Evolutionary conservation across 1,140 invertebrate species (phyloP), one percentile per base, ranked within the genome.

Genomic region (Centruroides sculpturatus): DNA sequence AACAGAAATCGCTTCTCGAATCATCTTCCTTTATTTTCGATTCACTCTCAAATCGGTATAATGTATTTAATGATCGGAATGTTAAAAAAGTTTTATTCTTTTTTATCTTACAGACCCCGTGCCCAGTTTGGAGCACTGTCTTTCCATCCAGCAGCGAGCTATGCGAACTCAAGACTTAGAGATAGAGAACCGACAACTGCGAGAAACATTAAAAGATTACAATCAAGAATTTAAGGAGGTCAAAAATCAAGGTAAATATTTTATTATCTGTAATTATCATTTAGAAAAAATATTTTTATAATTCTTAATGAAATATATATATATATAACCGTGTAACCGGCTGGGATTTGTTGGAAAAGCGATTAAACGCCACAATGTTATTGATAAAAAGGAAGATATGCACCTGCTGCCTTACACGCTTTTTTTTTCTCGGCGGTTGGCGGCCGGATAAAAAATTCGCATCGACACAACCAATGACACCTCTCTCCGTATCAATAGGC

Each of bases 121-220:
- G 7, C 70, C 75, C 35, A 71, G 71, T 35, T 67, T 80, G 60
- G 78, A 79, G 58, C 73, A 77, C 67, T 75, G 72, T 47, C 66
- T 71, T 57, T 68, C 71, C 53, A 64, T 75, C 11, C 76, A 79
- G 70, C 77, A 78, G 66, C 75, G 74, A 68, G 72, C 76, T 1
- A 73, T 76, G 51, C 66, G 70, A 62, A 70, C 74, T 6, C 69
- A 72, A 50, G 78, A 79, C 63, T 67, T 79, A n/a, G 78, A 80
- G 67, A 73, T 78, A n/a, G 77, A 79, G 67, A 78, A 79, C 69
- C 76, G 76, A 61, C 76, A 79, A 65, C 66, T 80, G 46, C 67
- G 76, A 61, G 77, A 79, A 61, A 79, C 78, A 7, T 66, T 79
- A 11, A 74, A 73, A 53, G 77, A 79, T 58, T 80, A 79, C 71